Evolutionary conservation across 2,888 invertebrate genomes (phyloP).

Genomic region (Lathronympha strigana): DNA sequence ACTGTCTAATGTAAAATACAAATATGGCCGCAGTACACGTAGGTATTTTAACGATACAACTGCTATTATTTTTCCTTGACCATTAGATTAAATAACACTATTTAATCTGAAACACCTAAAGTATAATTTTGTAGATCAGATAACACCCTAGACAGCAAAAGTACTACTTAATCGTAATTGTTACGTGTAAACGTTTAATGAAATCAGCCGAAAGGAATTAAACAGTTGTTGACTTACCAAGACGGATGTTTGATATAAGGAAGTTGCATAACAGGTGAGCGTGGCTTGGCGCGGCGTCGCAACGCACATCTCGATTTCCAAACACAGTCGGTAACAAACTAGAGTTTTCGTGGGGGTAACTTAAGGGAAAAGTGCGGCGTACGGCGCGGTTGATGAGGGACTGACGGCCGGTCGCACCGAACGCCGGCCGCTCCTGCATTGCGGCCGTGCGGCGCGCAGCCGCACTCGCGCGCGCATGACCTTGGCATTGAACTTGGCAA

Average conservation of each 20-base stretch:
- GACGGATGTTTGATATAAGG: constrained; percentile 54
- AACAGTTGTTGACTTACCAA: constrained; percentile 60
- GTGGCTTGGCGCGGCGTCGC: constrained; percentile 52
- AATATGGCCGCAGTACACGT: constrained; percentile 64
- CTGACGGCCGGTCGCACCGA: constrained; percentile 70
- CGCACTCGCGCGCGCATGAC: constrained; percentile 87
- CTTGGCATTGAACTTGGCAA: constrained; percentile 93
- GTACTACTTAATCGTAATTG: constrained; percentile 14
- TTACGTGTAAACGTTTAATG: constrained; percentile 4
- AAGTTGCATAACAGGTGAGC: constrained; percentile 71
- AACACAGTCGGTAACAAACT: constrained; percentile 28
- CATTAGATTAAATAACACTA: constrained; percentile 33
- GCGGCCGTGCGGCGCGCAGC: constrained; percentile 88
- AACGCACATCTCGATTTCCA: constrained; percentile 57
- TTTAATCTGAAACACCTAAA: constrained; percentile 23
- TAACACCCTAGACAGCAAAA: constrained; percentile 14
- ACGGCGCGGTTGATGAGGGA: constrained; percentile 74
- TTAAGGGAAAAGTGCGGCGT: constrained; percentile 63
- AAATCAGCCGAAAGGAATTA: constrained; percentile 17
- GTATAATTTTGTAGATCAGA: too few species aligned
- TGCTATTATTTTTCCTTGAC: constrained; percentile 27
- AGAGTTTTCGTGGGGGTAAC: constrained; percentile 38
- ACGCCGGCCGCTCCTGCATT: constrained; percentile 85
- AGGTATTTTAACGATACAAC: constrained; percentile 47
- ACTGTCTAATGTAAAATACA: constrained; percentile 66